Evolutionary conservation across 2,888 invertebrate species (phyloP).

Genomic region (Ornithoptera priamus): DNA sequence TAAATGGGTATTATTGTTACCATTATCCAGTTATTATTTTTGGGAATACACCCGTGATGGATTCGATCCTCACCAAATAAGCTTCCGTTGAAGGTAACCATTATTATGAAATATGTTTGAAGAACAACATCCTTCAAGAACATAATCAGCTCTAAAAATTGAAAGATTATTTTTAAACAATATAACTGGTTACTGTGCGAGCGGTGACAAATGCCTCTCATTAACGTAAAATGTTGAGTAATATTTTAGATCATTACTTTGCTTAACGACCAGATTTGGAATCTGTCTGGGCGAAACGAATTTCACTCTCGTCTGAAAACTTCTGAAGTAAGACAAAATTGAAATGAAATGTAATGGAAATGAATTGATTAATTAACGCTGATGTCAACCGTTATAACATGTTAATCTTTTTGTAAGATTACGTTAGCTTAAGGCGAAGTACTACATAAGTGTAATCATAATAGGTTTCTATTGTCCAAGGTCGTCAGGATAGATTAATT

Average conservation of each 20-base stretch:
- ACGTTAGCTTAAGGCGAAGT: background rate
- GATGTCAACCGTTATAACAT: background rate
- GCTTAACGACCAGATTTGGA: constrained; percentile 11
- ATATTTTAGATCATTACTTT: constrained; percentile 21
- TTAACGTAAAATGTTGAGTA: constrained; percentile 15
- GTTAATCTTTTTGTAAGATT: background rate
- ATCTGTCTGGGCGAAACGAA: constrained; percentile 10
- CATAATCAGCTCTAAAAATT: background rate
- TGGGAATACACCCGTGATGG: too few relatives aligned
- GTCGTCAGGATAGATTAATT: too few relatives aligned
- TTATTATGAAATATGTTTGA: too few relatives aligned
- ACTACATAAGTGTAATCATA: too few relatives aligned
- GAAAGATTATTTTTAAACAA: background rate
- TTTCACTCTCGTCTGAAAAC: constrained; percentile 8
- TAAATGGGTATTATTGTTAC: too few relatives aligned
- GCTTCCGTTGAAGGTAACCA: too few relatives aligned
- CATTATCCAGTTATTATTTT: too few relatives aligned
- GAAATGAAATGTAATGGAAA: background rate
- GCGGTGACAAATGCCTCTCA: constrained; percentile 4
- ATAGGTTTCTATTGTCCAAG: too few relatives aligned
- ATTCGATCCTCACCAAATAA: too few relatives aligned
- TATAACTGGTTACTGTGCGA: background rate
- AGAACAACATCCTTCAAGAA: too few relatives aligned
- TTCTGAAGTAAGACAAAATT: background rate
- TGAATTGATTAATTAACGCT: background rate